Base-by-base conservation (phyloP, 1,140 invertebrate genomes). In the Lordiphosa mommai region DNA sequence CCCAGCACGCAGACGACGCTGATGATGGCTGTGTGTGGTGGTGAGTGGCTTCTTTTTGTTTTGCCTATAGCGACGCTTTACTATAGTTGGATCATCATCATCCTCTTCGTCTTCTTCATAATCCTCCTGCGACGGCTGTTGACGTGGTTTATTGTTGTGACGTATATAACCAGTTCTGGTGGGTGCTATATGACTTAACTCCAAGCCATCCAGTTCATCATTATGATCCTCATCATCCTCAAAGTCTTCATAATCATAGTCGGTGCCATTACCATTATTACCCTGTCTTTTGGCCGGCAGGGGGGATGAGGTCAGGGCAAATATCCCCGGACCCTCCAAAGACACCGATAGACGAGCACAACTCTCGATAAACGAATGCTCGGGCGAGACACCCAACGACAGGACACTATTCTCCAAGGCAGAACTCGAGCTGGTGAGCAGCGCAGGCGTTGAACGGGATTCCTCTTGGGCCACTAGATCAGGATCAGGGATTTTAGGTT, bases 321-420 rank as follows among this genome's bases (percentile, higher is more conserved):
- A 88, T 50, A 89, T 68, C 38, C 86, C 84, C 2, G 88, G 88
- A 14, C 88, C 95, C 89, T 96, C 95, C 36, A 96, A 89, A 53
- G 95, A 96, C 33, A 96, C 95, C 13, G 94, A 96, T 12, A 96
- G 92, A 30, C 95, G 91, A 6, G 95, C 95, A 87, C 94, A 96
- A 64, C 94, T 95, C 90, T 96, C 95, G 6, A 96, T 91, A 37
- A 96, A 91, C 14, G 93, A 95, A 73, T 96, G 95, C 89, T 96
- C 95, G 7, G 94, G 94, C 61, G 95, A 96, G 84, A 95, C 94
- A 60, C 93, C 94, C 44, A 95, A 90, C 1, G 93, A 94, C 3
- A 92, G 71, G 61, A 89, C 89, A 69, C 91, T 88, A 85, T 89
- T 90, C 50, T 89, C 89, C 64, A 79, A 71, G 65, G 80, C 80